A percentile compares a stretch with the other conserved stretches of the same genome.
These are phyloP conservation scores for Cheumatopsyche charites DNA, from an alignment of 1,140 invertebrate genomes.

Conservation along the genomic window DNA sequence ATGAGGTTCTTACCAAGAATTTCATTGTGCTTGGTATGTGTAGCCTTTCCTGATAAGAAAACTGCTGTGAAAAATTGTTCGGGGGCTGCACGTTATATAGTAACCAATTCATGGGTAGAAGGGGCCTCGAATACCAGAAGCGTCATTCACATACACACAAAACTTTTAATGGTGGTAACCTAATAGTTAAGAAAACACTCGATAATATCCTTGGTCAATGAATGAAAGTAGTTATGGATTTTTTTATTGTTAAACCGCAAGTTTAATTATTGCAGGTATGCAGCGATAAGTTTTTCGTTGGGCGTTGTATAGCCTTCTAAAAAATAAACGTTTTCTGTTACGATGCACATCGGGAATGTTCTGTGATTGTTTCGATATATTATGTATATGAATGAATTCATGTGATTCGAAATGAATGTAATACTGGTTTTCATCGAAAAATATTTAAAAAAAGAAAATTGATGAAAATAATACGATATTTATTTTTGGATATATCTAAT, in stretches of 20 bases:
- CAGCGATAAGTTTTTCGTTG: too few species aligned
- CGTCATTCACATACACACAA: not conserved
- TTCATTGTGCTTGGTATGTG: not conserved
- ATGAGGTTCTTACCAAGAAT: slow-evolving; percentile 8
- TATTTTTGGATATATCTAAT: too few species aligned
- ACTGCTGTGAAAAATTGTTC: slow-evolving; percentile 17
- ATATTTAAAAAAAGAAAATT: too few species aligned
- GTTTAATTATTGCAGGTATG: not conserved
- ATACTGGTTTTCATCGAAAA: too few species aligned
- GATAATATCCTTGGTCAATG: slow-evolving; percentile 14
- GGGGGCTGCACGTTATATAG: slow-evolving; percentile 13
- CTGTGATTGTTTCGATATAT: too few species aligned
- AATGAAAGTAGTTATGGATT: slow-evolving; percentile 5
- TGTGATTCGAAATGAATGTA: too few species aligned
- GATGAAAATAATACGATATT: too few species aligned
- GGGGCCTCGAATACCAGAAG: slow-evolving; percentile 3
- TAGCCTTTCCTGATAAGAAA: slow-evolving; percentile 10
- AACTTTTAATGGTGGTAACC: not conserved
- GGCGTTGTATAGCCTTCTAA: too few species aligned
- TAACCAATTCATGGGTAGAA: slow-evolving; percentile 5
- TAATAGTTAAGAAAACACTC: not conserved
- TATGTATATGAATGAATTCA: too few species aligned
- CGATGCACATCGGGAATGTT: too few species aligned
- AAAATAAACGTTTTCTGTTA: too few species aligned
- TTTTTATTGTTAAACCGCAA: not conserved